Conservation (phyloP, 1,140 invertebrate species). For the Atta cephalotes region DNA sequence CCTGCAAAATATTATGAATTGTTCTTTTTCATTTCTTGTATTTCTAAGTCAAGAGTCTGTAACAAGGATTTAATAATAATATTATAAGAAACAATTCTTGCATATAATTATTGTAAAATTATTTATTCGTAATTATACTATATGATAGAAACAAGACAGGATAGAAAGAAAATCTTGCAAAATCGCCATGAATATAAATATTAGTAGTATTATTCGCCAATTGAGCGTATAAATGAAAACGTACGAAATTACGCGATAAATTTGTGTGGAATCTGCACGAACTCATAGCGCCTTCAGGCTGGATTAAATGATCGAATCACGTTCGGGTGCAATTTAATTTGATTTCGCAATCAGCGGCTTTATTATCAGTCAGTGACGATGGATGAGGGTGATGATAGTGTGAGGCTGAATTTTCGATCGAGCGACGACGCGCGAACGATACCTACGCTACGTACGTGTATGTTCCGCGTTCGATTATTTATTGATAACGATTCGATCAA, state of each 20-base stretch:
- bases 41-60: not conserved
- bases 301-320: constrained; percentile 52
- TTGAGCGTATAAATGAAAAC: constrained; percentile 29
- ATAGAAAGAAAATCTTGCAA: not conserved
- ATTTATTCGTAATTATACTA: not conserved
- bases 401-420: constrained; percentile 14
- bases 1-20: constrained; percentile 5
- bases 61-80: not conserved
- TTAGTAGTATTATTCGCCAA: not conserved
- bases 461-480: not conserved
- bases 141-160: not conserved
- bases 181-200: not conserved
- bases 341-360: constrained; percentile 58
- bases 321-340: constrained; percentile 39
- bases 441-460: not conserved
- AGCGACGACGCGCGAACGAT: not conserved
- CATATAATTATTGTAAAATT: not conserved
- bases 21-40: not conserved
- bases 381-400: not conserved
- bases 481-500: constrained; percentile 8
- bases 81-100: not conserved
- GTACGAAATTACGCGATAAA: constrained; percentile 31
- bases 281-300: not conserved
- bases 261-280: constrained; percentile 26
- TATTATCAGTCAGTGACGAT: constrained; percentile 34